These are phyloP conservation scores for Lepidurus arcticus DNA, from an alignment of 1,140 invertebrate species.

Conservation along the genomic window DNA sequence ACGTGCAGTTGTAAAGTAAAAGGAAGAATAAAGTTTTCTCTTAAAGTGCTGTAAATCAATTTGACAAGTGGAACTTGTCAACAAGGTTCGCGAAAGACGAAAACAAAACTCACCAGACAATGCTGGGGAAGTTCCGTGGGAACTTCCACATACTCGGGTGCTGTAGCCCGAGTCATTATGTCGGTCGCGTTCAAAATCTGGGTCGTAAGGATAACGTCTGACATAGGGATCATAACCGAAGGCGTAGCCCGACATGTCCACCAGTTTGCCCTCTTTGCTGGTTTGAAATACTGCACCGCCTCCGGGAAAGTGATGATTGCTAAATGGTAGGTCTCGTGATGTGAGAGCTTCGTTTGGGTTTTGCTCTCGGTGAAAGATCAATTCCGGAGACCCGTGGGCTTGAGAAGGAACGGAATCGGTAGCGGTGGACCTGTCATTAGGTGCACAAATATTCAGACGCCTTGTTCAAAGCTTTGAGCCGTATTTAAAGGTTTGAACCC, in stretches of 20 bases:
- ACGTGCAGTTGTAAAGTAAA: background rate
- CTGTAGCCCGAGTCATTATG: conserved; percentile 73
- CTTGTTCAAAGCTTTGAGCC: too few species aligned
- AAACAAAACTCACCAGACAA: conserved; percentile 53
- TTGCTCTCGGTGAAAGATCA: conserved; percentile 9
- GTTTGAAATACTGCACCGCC: conserved; percentile 9
- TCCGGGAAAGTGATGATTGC: background rate
- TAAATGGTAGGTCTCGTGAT: conserved; percentile 9
- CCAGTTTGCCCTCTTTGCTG: conserved; percentile 8
- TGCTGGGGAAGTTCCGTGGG: conserved; percentile 67
- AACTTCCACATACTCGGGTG: conserved; percentile 67
- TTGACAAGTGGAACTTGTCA: background rate
- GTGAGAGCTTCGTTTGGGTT: background rate
- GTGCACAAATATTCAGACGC: background rate
- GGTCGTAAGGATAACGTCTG: conserved; percentile 44
- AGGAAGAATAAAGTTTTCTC: background rate
- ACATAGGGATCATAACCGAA: conserved; percentile 46
- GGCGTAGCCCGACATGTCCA: conserved; percentile 41
- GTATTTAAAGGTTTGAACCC: too few species aligned
- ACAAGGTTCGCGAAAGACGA: background rate
- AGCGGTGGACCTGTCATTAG: background rate
- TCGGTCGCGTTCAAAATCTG: conserved; percentile 52
- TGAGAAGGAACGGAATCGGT: background rate
- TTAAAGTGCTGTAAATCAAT: background rate
- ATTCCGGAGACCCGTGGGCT: background rate